Conservation (phyloP, 1,140 invertebrate genomes). For the fruit fly (Drosophila melanogaster) region DNA sequence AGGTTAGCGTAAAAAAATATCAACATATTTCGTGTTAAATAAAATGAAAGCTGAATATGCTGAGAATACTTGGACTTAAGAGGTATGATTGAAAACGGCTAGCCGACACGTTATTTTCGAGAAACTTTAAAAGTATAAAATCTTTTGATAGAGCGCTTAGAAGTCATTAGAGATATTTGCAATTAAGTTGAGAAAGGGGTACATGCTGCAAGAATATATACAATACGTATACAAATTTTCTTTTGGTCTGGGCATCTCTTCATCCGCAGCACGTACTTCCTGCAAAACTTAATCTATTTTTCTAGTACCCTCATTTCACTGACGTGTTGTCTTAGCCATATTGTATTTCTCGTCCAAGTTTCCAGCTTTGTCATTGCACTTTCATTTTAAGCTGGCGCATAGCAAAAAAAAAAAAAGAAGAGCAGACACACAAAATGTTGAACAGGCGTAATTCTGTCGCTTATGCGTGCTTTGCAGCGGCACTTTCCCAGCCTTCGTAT, state of each 20-base stretch:
- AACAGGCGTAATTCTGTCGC: conserved; percentile 74
- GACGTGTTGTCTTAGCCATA: conserved; percentile 64
- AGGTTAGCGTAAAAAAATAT: conserved; percentile 13
- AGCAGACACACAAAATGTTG: conserved; percentile 36
- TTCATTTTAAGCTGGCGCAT: conserved; percentile 66
- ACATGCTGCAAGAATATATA: background rate
- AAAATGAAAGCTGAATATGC: conserved; percentile 36
- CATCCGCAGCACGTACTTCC: conserved; percentile 64
- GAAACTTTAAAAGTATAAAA: background rate
- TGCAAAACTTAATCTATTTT: conserved; percentile 52
- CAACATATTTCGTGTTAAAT: conserved; percentile 24
- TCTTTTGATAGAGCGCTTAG: background rate
- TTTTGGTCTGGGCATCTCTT: background rate
- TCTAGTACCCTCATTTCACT: conserved; percentile 20
- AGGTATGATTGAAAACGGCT: background rate
- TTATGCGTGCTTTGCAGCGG: conserved; percentile 75
- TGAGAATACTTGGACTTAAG: conserved; percentile 21
- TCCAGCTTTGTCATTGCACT: conserved; percentile 79
- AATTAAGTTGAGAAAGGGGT: too few species aligned
- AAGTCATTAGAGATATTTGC: too few species aligned
- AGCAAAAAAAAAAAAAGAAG: conserved; percentile 6
- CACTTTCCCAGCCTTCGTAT: conserved; percentile 30
- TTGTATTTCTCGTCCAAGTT: conserved; percentile 52
- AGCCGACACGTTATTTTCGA: too few species aligned
- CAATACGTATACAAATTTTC: background rate